Base-by-base conservation (phyloP, 2,113 vertebrate genomes). In the Ia io region DNA sequence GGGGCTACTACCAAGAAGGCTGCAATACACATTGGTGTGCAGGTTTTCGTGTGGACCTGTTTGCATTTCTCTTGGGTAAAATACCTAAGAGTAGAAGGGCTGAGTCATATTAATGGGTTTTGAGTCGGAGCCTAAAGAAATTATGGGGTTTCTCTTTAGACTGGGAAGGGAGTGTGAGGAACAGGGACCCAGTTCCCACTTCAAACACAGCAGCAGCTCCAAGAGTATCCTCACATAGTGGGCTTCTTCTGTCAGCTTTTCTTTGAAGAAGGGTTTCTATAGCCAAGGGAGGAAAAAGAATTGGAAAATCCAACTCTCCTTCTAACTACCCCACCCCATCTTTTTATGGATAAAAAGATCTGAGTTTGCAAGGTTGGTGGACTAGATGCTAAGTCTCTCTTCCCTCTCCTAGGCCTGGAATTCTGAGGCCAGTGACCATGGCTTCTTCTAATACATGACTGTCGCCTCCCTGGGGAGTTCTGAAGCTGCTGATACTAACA, bases 241-340 rank as follows among this genome's bases (percentile, higher is more conserved):
- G 3, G 44, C 69, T 53, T 51, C 80, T 9, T 78, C 28, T 37
- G 9, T 11, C 20, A 53, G 18, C 16, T 59, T 84, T 85, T 56
- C 28, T 53, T 25, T 83, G 23, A 83, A 78, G 49, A 88, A 79
- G 86, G 3, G 6, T 83, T 94, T 82, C 47, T 14, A 35, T 0
- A 14, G 67, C 44, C 17, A 16, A 74, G 84, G 6, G 9, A 2
- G 3, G 18, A 22, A 17, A 44, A 59, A 37, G 51, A 37, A 25
- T 35, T 37, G 78, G 42, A 69, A 88, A 89, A 51, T 56, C 35
- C 44, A 79, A 22, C 63, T 87, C 56, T 73, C n/a, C 51, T 86
- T 56, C 69, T 73, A 73, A 61, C 20, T 30, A 4, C 17, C 22
- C 12, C 17, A 12, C 42, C 28, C 13, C 30, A 25, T 35, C 2